Base-by-base conservation (phyloP, 2,797 vertebrate species). In the Sebastes paucispinis region DNA sequence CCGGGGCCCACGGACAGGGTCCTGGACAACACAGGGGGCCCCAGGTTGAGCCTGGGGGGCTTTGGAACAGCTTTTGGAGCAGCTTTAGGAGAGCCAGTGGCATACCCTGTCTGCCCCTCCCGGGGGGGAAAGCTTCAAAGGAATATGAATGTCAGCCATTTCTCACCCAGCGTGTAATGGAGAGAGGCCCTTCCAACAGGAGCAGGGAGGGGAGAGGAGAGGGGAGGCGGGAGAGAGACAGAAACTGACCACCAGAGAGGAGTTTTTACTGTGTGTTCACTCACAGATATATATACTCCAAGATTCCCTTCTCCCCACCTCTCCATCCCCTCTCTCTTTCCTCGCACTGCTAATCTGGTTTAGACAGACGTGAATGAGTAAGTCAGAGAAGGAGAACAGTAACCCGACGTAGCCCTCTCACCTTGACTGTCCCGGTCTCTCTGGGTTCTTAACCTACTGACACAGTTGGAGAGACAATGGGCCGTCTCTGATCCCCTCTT, bases 131-230 rank as follows among this genome's bases (percentile, higher is more conserved):
- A 12, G 91, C 93, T 94, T 96, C 93, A 95, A 94, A 96, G 93
- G 84, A 94, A 95, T 92, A 92, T 84, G 93, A 92, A 89, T 88
- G 92, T 95, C 94, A 95, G 94, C 93, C 93, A 89, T 95, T 95
- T 95, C 90, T 96, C 91, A 93, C 88, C 87, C 88, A 89, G 92
- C 78, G 12, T 94, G 92, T 92, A 87, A 94, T 91, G 88, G 83
- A 91, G 79, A 80, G 89, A 90, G 90, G 89, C 88, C 88, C 84
- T 85, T 86, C 89, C 87, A 87, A 81, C 81, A 76, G 88, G 80
- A 88, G 75, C 65, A 88, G 82, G 82, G 66, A 72, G 73, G 58
- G 34, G 76, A 69, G 79, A 52, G 55, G 36, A 14, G 36, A 39
- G 36, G 2, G 62, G 75, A 68, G 74, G 70, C 27, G n/a, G 36